Evolutionary conservation across 2,888 invertebrate species (phyloP), one percentile per base, ranked within the genome.

Genomic region (Argynnis bischoffii): DNA sequence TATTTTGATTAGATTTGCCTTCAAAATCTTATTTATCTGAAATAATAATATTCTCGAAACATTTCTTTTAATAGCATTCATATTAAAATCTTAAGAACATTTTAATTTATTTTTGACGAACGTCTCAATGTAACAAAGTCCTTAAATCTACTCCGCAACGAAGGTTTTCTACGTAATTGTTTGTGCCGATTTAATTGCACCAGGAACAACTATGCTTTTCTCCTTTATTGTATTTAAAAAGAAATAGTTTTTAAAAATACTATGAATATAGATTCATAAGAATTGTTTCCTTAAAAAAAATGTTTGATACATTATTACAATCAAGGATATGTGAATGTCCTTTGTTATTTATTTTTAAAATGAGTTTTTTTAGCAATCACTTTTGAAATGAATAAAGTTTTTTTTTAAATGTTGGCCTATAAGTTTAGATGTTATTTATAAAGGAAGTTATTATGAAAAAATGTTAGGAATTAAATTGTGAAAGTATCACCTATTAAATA

Each of bases 171-270:
- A 51, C 35, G 50, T 51, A 55, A 55, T 64, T 64, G 35, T 55
- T 48, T 48, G 55, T 31, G 55, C 47, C 11, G 18, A 6, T 48
- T 31, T 59, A 53, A 57, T 59, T 65, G 57, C 18, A 59, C 53
- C 21, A 50, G 26, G 26, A 48, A 47, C 21, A 50, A 48, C 47
- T 41, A 46, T 59, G 47, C 50, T 65, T 59, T 47, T 13, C 51
- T 64, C 26, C 31, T 16, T 55, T 59, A 35, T 66, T 66, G 59
- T 31, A 47, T 55, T 54, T 60, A 60, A 66, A 66, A 66, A 60
- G 18, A 48, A 60, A 60, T 60, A 66, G 53, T 60, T 48, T 18
- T 21, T 60, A 55, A 60, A 53, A 47, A 59, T 46, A 66, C 47
- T 51, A 54, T 3, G 35, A 55, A 54, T 55, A 50, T 18, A n/a